Evolutionary conservation across 2,113 vertebrate genomes (phyloP), one percentile per base, ranked within the genome.

Genomic region (Channa maculata): DNA sequence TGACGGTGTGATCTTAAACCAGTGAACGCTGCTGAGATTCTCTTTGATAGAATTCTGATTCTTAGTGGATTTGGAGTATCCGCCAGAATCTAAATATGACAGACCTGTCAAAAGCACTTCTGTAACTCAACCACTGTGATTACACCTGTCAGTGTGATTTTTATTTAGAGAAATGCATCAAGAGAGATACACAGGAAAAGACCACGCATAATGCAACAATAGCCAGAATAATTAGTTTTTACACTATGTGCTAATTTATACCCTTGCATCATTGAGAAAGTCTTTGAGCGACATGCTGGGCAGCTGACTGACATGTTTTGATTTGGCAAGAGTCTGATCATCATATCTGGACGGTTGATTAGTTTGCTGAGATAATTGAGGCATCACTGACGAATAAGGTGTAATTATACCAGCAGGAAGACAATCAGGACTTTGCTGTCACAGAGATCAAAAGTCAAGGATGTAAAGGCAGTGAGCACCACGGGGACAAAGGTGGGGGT

Each of bases 401-500:
- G 24, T 80, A 83, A 91, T 91, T 88, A 89, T 75, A 80, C 58
- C 75, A 46, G 57, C 67, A 51, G 67, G 79, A 65, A 34, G 80
- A 88, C 77, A 89, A 89, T 93, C 87, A 85, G 59, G 66, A 75
- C 51, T 71, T 57, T 5, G 53, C 51, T 59, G 58, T 69, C 33
- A 11, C 24, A 66, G 51, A 53, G 51, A 36, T 13, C 38, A 39
- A 53, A 67, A 71, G 57, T 65, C 43, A 66, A 48, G 33, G 14
- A 38, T 37, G 48, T 52, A 41, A 65, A 38, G 33, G 62, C 34
- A 45, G 15, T 7, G 8, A 68, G 39, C 38, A 38, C 3, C 5
- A 13, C 24, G 13, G 52, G 4, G 9, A 15, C 5, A 14, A 39
- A 37, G 41, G 65, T 11, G 24, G 52, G 41, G 52, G 33, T 43